phyloP scores from a whole-genome alignment of 2,113 vertebrate species.

The Urocitellus parryii region DNA sequence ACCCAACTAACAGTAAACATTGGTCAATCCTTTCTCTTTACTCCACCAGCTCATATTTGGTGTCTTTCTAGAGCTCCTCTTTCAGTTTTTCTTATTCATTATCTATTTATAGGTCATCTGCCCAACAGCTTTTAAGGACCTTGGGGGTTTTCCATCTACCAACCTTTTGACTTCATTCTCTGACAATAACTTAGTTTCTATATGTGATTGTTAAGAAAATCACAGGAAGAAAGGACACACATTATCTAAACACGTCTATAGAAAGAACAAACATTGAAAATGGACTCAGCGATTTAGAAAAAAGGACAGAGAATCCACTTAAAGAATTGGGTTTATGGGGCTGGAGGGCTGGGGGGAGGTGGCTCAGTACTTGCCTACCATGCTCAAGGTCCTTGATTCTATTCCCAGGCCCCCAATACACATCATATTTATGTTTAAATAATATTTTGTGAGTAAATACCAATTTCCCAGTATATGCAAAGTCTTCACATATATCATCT shows the following conservation, averaged over 20 bases:
- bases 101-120: background rate
- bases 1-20: background rate
- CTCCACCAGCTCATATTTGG: background rate
- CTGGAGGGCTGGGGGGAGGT: too few species aligned
- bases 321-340: background rate
- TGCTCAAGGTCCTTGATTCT: too few species aligned
- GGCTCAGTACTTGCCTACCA: too few species aligned
- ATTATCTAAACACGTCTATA: background rate
- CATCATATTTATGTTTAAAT: background rate
- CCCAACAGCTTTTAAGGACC: background rate
- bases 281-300: background rate
- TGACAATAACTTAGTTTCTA: background rate
- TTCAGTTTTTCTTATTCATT: background rate
- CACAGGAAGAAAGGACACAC: background rate
- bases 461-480: background rate
- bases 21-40: background rate
- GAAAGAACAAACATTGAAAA: conserved; percentile 1
- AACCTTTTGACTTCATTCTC: background rate
- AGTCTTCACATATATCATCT: background rate
- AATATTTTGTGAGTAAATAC: background rate
- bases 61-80: background rate
- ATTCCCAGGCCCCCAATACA: too few species aligned
- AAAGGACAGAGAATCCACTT: background rate
- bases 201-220: background rate
- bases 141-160: background rate